Percentiles rank a stretch among this genome's conserved stretches.
Evolutionary conservation across 2,888 invertebrate species (phyloP).

Genomic region (Cetonia aurata): DNA sequence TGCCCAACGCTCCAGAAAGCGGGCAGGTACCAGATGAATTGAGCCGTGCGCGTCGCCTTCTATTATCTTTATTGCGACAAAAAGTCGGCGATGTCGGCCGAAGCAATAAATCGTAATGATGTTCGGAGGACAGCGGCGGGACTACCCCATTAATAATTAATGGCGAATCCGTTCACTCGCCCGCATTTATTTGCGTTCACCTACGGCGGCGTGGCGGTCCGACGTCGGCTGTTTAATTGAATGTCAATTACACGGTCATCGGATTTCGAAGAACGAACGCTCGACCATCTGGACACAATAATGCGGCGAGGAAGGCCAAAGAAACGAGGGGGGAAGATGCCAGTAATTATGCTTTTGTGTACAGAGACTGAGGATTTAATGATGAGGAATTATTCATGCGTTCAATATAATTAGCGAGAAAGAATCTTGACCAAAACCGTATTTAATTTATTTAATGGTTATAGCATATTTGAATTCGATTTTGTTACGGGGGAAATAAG

Average conservation of each 20-base stretch:
- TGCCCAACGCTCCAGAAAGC: neutral
- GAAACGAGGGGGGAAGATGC: too few species aligned
- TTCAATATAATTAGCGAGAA: too few species aligned
- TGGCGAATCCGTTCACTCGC: neutral
- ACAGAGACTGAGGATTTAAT: too few species aligned
- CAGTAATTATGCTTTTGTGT: too few species aligned
- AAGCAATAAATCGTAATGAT: constrained; percentile 25
- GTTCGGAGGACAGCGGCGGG: neutral
- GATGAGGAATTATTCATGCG: too few species aligned
- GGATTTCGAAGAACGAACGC: constrained; percentile 10
- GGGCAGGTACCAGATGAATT: constrained; percentile 3
- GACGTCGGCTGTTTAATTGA: constrained; percentile 8
- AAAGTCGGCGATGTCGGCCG: constrained; percentile 4
- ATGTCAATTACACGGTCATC: constrained; percentile 36
- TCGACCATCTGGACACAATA: neutral
- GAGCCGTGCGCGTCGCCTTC: constrained; percentile 9
- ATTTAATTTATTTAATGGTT: too few species aligned
- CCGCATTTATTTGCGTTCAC: constrained; percentile 11
- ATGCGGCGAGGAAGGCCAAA: too few species aligned
- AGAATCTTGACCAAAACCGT: too few species aligned
- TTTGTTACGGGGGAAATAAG: too few species aligned
- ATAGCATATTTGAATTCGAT: too few species aligned
- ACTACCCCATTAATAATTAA: constrained; percentile 34
- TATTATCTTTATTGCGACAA: constrained; percentile 37
- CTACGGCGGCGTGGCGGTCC: neutral